Evolutionary conservation across 2,888 invertebrate genomes (phyloP), one percentile per base, ranked within the genome.

Genomic region (Hypomecis punctinalis): DNA sequence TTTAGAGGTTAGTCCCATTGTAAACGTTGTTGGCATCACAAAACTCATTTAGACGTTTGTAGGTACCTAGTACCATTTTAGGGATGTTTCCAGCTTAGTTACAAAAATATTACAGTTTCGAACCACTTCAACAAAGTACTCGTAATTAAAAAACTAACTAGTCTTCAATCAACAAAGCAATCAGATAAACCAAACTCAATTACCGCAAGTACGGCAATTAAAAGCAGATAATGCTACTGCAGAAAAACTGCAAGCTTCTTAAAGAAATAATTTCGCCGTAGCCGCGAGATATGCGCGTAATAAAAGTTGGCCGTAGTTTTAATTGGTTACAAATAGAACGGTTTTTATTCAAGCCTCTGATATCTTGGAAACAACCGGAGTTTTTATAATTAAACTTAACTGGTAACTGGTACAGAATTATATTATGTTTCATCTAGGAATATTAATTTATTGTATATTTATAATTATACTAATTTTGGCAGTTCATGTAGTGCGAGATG

Each of bases 281-380:
- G 52, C 57, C 53, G 36, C 58, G 37, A 63, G 63, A 62, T 57
- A 62, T 13, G 48, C 43, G 11, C 45, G 54, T 59, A 55, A 51
- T 59, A 59, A 59, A 63, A 63, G 54, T 63, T 63, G 43, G 39
- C 35, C 53, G 39, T 53, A 59, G 63, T 63, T 63, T 63, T 63
- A 63, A 63, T 55, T 63, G 63, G 54, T 54, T 33, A 48, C 53
- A 53, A 63, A 63, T 58, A 48, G 51, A 63, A 54, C 37, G 6
- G 42, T 42, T 62, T 56, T 62, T 62, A 62, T 62, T 62, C 52
- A 53, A 47, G 39, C 51, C 39, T 43, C 48, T 49, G 36, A 48
- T 35, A 42, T 54, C 54, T 63, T 45, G 39, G 35, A 49, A 59
- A 46, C 54, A 55, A 35, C 9, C 33, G 13, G 39, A 55, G 37